These are phyloP conservation scores for Callocephalon fimbriatum DNA, from an alignment of 2,113 vertebrate species.

Conservation along the genomic window DNA sequence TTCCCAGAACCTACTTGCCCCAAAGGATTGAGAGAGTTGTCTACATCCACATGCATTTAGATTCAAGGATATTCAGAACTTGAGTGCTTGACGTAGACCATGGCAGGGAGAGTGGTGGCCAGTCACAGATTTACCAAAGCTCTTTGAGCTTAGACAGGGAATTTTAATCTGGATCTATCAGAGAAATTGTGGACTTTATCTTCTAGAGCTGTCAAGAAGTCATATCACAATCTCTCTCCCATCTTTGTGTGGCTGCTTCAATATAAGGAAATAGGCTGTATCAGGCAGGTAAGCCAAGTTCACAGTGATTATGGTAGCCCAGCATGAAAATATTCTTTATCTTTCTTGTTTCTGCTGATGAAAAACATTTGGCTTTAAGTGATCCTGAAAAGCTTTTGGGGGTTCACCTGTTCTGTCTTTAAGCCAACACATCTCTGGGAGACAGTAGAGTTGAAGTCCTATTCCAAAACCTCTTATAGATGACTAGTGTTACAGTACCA, in stretches of 20 bases:
- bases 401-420: not conserved
- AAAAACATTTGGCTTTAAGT: not conserved
- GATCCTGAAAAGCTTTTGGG: not conserved
- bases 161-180: not conserved
- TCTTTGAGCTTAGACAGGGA: not conserved
- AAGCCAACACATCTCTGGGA: not conserved
- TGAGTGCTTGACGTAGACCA: not conserved
- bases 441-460: not conserved
- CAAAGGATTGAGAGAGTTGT: not conserved
- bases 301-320: not conserved
- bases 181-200: not conserved
- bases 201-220: not conserved
- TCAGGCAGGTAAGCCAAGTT: not conserved
- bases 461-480: not conserved
- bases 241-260: not conserved
- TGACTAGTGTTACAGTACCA: not conserved
- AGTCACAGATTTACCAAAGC: not conserved
- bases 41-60: not conserved
- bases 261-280: not conserved
- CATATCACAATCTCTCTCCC: not conserved
- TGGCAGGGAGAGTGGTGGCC: not conserved
- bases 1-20: not conserved
- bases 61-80: not conserved
- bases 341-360: not conserved
- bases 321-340: not conserved